Base-by-base conservation (phyloP, 1,140 invertebrate genomes). In the Adoxophyes honmai region DNA sequence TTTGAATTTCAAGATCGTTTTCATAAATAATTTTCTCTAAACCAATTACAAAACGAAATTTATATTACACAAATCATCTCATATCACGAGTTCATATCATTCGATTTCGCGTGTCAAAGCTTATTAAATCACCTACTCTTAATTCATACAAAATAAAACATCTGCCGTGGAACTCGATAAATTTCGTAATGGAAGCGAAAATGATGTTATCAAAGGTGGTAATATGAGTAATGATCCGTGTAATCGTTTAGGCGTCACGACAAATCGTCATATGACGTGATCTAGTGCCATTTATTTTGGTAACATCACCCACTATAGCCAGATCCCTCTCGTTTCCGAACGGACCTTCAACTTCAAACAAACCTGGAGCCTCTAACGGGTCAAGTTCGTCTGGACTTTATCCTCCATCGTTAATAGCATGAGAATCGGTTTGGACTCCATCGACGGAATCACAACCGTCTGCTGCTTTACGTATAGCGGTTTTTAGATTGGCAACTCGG, bases 131-230 rank as follows among this genome's bases (percentile, higher is more conserved):
- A n/a, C 16, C 10, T 11, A 28, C 21, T 48, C 9, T 28, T 28
- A 48, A 10, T n/a, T 1, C 15, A 4, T 9, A 28, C 21, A 28
- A 6, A 28, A 28, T 9, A 44, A 10, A n/a, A 48, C 42, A 48
- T 48, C 42, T 48, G 42, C 42, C 42, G 10, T 13, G 42, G 16
- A 8, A 11, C 10, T 11, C 42, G 21, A 70, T 67, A 71, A 70
- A 68, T 75, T 74, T 58, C 38, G 61, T 64, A 73, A 75, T 75
- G 66, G 69, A 76, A 66, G 67, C 62, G 67, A 60, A 70, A 78
- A 80, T 75, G 77, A 86, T 75, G 75, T 74, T 85, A 85, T 81
- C 79, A 78, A 74, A 81, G 81, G 80, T 83, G 82, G 77, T 78
- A 81, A 83, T 75, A 86, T 86, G 78, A 86, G 70, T 78, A 83